phyloP scores from a whole-genome alignment of 2,888 invertebrate species.

The Cryptocheilus praepositus region DNA sequence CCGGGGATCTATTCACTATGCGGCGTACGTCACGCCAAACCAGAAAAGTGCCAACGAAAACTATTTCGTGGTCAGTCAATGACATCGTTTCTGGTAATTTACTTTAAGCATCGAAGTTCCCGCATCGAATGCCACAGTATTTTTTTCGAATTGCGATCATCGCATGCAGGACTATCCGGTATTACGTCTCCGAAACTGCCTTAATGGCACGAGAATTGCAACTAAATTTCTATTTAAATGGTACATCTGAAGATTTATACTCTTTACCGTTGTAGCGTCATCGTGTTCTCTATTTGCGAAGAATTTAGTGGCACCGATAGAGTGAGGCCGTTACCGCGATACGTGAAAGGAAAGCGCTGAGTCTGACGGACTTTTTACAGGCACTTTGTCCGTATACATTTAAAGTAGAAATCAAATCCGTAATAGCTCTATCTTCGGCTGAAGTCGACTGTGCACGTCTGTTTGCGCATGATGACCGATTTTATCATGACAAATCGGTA shows the following conservation, averaged over 20 bases:
- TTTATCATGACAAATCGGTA: constrained; percentile 41
- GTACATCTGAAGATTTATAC: too few species aligned
- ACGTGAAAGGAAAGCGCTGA: constrained; percentile 43
- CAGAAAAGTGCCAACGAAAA: too few species aligned
- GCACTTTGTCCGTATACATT: constrained; percentile 42
- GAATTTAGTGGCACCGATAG: neutral
- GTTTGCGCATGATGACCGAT: constrained; percentile 29
- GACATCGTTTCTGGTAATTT: too few species aligned
- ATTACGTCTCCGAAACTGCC: too few species aligned
- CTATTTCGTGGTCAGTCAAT: too few species aligned
- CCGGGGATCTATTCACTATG: constrained; percentile 41
- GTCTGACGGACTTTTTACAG: constrained; percentile 50
- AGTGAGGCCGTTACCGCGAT: neutral
- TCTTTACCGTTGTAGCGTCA: too few species aligned
- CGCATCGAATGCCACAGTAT: too few species aligned
- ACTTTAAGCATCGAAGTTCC: too few species aligned
- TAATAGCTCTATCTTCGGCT: constrained; percentile 48
- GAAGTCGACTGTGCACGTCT: constrained; percentile 17
- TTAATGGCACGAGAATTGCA: too few species aligned
- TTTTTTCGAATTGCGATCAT: too few species aligned
- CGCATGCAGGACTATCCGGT: too few species aligned
- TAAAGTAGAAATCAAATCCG: constrained; percentile 54
- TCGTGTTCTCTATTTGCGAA: constrained; percentile 23
- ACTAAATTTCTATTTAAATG: too few species aligned
- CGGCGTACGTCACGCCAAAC: neutral